Evolutionary conservation across 2,797 vertebrate species (phyloP).

Genomic region (Peromyscus aztecus): DNA sequence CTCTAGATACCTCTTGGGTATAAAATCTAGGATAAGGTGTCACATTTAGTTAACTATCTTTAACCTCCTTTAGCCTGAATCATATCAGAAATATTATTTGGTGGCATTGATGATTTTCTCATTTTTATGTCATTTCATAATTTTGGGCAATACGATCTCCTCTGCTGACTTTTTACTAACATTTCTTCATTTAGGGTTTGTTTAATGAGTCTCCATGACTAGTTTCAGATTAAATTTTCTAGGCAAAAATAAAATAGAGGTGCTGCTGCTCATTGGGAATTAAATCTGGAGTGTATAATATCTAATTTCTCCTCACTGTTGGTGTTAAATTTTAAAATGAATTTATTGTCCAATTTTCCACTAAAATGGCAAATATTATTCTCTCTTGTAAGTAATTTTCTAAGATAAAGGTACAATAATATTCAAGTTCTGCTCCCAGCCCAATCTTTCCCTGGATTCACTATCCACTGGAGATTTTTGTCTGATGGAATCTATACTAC

Average conservation of each 20-base stretch:
- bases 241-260: not conserved
- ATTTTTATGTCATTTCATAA: not conserved
- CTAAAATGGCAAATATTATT: not conserved
- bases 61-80: not conserved
- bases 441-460: not conserved
- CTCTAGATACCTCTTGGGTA: rapidly evolving
- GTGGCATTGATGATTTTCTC: not conserved
- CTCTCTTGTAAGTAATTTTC: not conserved
- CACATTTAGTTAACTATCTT: not conserved
- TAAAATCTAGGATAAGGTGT: not conserved
- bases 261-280: not conserved
- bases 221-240: not conserved
- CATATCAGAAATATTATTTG: not conserved
- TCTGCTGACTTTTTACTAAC: not conserved
- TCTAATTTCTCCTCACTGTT: not conserved
- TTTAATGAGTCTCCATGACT: not conserved
- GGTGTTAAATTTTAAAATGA: conserved; percentile 50
- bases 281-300: not conserved
- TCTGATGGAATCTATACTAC: not conserved
- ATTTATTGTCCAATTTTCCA: not conserved
- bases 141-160: not conserved
- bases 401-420: not conserved
- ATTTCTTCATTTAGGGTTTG: not conserved
- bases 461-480: not conserved
- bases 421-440: not conserved